Evolutionary conservation across 92 coral and sea anemone genomes (phyloP).

Genomic region (Siderastrea radians): DNA sequence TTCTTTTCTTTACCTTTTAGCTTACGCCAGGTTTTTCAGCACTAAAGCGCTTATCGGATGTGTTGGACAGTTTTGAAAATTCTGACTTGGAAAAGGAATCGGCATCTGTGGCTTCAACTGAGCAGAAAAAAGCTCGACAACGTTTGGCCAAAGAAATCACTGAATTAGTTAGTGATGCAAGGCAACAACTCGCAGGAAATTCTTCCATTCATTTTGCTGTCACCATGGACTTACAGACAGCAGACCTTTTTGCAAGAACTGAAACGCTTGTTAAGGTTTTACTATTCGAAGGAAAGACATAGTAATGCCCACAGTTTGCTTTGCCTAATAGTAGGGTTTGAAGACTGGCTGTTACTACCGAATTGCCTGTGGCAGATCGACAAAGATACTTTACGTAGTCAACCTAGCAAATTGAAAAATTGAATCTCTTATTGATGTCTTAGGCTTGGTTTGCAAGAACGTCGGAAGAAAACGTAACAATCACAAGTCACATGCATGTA

Average conservation of each 20-base stretch:
- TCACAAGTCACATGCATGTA: too few species aligned
- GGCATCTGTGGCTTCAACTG: neutral
- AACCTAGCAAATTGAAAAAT: too few species aligned
- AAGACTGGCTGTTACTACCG: neutral
- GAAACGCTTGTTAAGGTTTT: neutral
- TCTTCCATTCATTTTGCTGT: neutral
- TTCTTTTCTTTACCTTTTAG: neutral
- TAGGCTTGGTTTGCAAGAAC: too few species aligned
- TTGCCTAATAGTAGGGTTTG: neutral
- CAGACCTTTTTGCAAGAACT: constrained; percentile 20
- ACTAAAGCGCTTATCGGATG: constrained; percentile 1
- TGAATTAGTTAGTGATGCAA: neutral
- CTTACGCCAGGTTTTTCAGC: constrained; percentile 12
- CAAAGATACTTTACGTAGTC: too few species aligned
- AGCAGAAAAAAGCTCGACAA: constrained; percentile 9
- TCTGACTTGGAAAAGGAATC: neutral
- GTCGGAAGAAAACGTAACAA: too few species aligned
- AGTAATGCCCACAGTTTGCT: too few species aligned
- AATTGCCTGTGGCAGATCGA: too few species aligned
- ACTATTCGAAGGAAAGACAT: neutral
- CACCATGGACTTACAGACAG: neutral
- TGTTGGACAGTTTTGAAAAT: constrained; percentile 38
- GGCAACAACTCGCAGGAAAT: neutral
- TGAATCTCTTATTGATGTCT: too few species aligned
- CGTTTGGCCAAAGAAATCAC: neutral